Evolutionary conservation across 1,140 invertebrate genomes (phyloP).

Genomic region (Lordiphosa collinella): DNA sequence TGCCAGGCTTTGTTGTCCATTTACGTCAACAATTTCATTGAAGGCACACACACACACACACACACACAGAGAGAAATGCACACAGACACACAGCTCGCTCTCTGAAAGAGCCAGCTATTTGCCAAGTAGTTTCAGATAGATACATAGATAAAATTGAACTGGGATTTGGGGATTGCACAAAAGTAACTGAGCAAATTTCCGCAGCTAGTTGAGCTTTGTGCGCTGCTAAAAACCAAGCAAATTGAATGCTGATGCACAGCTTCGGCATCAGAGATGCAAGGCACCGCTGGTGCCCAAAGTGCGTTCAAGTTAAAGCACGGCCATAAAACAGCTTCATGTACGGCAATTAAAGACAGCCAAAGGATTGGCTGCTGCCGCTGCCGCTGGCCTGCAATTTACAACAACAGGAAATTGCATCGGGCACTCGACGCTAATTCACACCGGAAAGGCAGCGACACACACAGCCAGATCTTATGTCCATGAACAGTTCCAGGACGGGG

Average conservation of each 20-base stretch:
- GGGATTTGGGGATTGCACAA: conserved; percentile 75
- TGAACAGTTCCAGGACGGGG: conserved; percentile 40
- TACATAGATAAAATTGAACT: conserved; percentile 78
- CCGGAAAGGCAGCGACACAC: conserved; percentile 55
- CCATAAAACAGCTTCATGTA: conserved; percentile 34
- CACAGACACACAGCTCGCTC: not conserved
- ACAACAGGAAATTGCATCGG: conserved; percentile 67
- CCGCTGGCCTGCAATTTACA: conserved; percentile 48
- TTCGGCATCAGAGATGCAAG: conserved; percentile 13
- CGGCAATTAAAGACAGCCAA: conserved; percentile 54
- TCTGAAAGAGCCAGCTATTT: conserved; percentile 43
- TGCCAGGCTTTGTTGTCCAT: conserved; percentile 71
- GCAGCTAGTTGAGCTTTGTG: conserved; percentile 69
- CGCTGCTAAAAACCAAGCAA: conserved; percentile 47
- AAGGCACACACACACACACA: conserved; percentile 33
- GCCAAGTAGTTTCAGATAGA: conserved; percentile 70
- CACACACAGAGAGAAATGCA: too few species aligned
- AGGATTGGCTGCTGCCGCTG: conserved; percentile 6
- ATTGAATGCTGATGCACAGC: conserved; percentile 61
- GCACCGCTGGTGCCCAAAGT: conserved; percentile 35
- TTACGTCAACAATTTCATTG: conserved; percentile 73
- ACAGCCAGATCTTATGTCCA: conserved; percentile 36
- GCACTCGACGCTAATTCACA: conserved; percentile 68
- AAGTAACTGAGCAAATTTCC: conserved; percentile 77
- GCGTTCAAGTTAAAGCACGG: conserved; percentile 39